Conservation (phyloP, 2,113 vertebrate genomes). For the Coregonus clupeaformis region DNA sequence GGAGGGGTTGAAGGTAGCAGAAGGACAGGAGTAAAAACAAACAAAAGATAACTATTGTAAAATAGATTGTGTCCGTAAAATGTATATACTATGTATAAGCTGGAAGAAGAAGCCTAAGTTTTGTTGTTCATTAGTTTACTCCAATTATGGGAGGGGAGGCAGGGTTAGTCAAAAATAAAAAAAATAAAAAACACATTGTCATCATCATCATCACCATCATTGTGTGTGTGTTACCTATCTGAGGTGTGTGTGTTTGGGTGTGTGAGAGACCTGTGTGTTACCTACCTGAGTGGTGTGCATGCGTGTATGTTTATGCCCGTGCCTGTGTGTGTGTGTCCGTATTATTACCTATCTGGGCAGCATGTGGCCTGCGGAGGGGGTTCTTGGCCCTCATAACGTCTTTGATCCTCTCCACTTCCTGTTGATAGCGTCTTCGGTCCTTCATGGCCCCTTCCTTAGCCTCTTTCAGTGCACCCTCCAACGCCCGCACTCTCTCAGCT, state of each 20-base stretch:
- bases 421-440: background rate
- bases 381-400: constrained; percentile 34
- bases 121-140: too few species aligned
- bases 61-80: too few species aligned
- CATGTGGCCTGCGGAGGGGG: constrained; percentile 19
- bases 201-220: background rate
- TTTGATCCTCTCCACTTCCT: constrained; percentile 9
- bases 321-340: background rate
- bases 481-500: background rate
- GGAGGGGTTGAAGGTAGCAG: too few species aligned
- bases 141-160: background rate
- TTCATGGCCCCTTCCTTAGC: constrained; percentile 11
- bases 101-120: too few species aligned
- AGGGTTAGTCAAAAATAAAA: too few species aligned
- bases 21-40: too few species aligned
- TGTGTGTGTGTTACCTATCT: background rate
- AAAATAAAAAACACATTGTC: too few species aligned
- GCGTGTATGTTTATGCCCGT: background rate
- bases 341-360: constrained; percentile 7
- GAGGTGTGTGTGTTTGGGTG: background rate
- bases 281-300: background rate
- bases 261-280: background rate
- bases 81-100: too few species aligned
- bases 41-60: too few species aligned
- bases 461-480: constrained; percentile 11